phyloP scores from a whole-genome alignment of 2,888 invertebrate species.

The Pegoplata infirma region DNA sequence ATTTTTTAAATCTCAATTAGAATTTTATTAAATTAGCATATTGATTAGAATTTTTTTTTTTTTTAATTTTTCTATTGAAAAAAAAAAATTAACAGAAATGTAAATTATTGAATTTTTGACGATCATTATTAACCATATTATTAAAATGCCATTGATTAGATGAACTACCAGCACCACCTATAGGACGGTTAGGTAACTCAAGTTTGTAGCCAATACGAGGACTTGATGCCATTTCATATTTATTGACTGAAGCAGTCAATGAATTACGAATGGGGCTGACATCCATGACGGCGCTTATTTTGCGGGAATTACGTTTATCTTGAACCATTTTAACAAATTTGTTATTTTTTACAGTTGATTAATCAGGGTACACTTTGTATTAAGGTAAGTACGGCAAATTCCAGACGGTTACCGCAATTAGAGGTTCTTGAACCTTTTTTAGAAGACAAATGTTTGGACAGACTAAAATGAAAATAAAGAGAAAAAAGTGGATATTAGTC shows the following conservation, averaged over 20 bases:
- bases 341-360: neutral
- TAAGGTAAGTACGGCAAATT: conserved; percentile 89
- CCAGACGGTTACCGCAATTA: conserved; percentile 90
- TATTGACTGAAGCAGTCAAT: conserved; percentile 40
- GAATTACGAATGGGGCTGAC: conserved; percentile 70
- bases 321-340: conserved; percentile 74
- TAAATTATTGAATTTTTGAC: conserved; percentile 75
- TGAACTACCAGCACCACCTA: neutral
- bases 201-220: conserved; percentile 60
- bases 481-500: neutral
- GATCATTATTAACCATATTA: conserved; percentile 74
- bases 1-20: neutral
- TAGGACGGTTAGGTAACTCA: conserved; percentile 23
- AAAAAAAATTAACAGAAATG: conserved; percentile 72
- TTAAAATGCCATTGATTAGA: conserved; percentile 73
- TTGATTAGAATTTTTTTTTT: neutral
- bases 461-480: conserved; percentile 79
- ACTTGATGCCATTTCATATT: conserved; percentile 68
- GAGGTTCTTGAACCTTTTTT: conserved; percentile 91
- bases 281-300: conserved; percentile 71
- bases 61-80: neutral
- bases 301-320: conserved; percentile 69
- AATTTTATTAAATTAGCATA: neutral
- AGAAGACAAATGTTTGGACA: conserved; percentile 89
- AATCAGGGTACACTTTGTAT: conserved; percentile 91